phyloP scores from a whole-genome alignment of 2,113 vertebrate species.

The Corythornis vintsioides region DNA sequence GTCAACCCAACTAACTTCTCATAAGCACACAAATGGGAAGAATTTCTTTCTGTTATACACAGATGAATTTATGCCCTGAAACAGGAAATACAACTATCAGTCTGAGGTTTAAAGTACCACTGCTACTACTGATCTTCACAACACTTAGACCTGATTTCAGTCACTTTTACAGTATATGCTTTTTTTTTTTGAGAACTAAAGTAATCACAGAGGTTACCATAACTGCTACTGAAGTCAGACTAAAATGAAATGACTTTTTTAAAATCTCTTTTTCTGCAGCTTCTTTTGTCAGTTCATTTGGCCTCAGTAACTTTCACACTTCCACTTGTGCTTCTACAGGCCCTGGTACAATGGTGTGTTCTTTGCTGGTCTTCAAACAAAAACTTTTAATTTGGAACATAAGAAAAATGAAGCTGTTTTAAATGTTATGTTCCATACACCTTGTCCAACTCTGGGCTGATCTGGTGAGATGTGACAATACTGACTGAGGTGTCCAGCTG shows the following conservation, averaged over 20 bases:
- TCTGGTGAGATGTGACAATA: not conserved
- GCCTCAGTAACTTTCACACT: not conserved
- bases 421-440: not conserved
- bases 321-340: not conserved
- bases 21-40: not conserved
- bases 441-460: not conserved
- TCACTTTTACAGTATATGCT: not conserved
- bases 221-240: not conserved
- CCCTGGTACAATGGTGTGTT: not conserved
- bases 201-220: not conserved
- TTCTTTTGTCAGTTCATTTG: not conserved
- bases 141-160: not conserved
- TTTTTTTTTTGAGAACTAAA: not conserved
- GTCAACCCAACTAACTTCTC: conserved; percentile 5
- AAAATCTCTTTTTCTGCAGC: not conserved
- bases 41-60: not conserved
- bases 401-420: not conserved
- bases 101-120: not conserved
- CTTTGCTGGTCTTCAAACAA: not conserved
- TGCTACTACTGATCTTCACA: not conserved
- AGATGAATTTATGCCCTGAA: conserved; percentile 19
- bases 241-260: not conserved
- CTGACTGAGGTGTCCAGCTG: not conserved
- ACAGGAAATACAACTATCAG: not conserved
- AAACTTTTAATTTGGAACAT: not conserved